Evolutionary conservation across 2,888 invertebrate genomes (phyloP).

Genomic region (Callimorpha dominula): DNA sequence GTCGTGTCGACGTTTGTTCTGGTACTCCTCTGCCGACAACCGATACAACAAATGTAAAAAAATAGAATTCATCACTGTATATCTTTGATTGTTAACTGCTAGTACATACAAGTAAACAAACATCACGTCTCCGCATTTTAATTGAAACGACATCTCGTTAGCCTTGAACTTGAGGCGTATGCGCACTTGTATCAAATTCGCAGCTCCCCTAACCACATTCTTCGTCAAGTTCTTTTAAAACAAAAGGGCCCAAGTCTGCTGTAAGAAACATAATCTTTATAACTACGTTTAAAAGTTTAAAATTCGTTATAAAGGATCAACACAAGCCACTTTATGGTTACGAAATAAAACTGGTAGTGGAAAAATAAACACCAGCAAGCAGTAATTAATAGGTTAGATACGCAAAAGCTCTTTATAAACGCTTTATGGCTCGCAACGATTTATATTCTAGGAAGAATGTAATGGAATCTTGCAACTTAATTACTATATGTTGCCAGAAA

Average conservation of each 20-base stretch:
- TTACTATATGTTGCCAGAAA: too few relatives aligned
- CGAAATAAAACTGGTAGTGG: not conserved
- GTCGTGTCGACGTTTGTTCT: not conserved
- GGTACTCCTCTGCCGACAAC: not conserved
- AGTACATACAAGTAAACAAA: slow-evolving; percentile 4
- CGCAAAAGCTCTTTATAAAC: not conserved
- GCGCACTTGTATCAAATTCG: not conserved
- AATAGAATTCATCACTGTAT: not conserved
- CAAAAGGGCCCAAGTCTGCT: slow-evolving; percentile 13
- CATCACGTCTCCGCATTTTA: not conserved
- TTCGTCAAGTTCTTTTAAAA: slow-evolving; percentile 1
- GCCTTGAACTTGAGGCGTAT: slow-evolving; percentile 17
- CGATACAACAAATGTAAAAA: not conserved
- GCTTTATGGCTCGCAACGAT: too few relatives aligned
- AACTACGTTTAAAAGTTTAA: not conserved
- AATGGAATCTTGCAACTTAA: too few relatives aligned
- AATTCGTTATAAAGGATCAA: not conserved
- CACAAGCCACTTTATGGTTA: not conserved
- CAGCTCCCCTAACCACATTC: slow-evolving; percentile 10
- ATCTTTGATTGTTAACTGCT: not conserved
- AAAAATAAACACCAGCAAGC: not conserved
- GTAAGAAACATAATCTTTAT: slow-evolving; percentile 6
- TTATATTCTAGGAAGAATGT: too few relatives aligned
- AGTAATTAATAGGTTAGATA: not conserved
- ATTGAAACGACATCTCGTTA: slow-evolving; percentile 1